These are phyloP conservation scores for Drosophila macrothrix DNA, from an alignment of 2,888 invertebrate genomes.

Conservation along the genomic window DNA sequence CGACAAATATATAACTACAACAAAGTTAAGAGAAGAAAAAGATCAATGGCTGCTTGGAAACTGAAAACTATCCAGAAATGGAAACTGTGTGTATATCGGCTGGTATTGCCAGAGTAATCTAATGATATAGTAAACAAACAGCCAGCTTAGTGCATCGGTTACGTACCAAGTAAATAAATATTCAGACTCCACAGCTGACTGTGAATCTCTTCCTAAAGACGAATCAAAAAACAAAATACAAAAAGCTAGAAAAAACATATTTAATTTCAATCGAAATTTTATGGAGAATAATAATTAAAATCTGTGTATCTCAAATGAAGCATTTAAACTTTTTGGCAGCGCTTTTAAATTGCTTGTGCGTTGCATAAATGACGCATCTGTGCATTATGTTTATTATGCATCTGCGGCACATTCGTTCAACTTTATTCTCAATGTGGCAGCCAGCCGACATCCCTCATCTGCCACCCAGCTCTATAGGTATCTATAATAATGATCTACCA, in stretches of 20 bases:
- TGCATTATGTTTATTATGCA: constrained; percentile 1
- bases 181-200: not conserved
- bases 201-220: not conserved
- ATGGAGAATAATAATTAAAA: not conserved
- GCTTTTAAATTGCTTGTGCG: not conserved
- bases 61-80: not conserved
- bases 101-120: not conserved
- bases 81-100: not conserved
- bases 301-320: constrained; percentile 1
- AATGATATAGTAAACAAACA: not conserved
- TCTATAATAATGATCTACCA: constrained; percentile 31
- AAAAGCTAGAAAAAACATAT: not conserved
- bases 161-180: not conserved
- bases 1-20: constrained; percentile 19
- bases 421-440: constrained; percentile 6
- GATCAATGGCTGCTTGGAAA: not conserved
- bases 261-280: not conserved
- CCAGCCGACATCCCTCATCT: constrained; percentile 12
- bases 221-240: not conserved
- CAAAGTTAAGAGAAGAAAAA: not conserved
- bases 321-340: constrained; percentile 3
- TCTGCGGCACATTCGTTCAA: constrained; percentile 11
- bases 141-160: not conserved
- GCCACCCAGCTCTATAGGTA: constrained; percentile 12
- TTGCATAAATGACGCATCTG: constrained; percentile 14